Conservation (phyloP, 2,888 invertebrate genomes). For the Caenorhabditis zanzibari region DNA sequence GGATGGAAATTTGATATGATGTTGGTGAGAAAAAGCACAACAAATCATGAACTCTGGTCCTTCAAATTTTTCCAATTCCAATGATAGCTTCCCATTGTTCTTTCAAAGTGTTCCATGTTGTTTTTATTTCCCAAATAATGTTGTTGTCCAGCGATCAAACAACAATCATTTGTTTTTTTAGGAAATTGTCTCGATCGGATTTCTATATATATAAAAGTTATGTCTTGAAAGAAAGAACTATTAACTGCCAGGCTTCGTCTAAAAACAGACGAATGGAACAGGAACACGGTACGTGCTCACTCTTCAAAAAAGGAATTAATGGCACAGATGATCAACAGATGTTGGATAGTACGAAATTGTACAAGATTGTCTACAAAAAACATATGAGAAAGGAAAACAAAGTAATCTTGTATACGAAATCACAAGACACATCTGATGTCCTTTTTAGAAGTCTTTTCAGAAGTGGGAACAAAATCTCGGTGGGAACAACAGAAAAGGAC, state of each 20-base stretch:
- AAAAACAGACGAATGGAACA: background rate
- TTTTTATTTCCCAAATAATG: conserved; percentile 3
- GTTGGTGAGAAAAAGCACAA: background rate
- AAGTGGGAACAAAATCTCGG: background rate
- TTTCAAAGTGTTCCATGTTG: conserved; percentile 8
- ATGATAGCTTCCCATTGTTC: conserved; percentile 23
- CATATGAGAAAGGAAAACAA: background rate
- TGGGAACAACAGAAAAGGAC: background rate
- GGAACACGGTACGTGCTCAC: background rate
- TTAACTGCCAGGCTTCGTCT: background rate
- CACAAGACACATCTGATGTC: conserved; percentile 11
- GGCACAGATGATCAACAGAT: background rate
- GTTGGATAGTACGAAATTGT: background rate
- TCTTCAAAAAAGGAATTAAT: background rate
- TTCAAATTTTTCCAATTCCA: background rate
- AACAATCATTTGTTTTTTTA: conserved; percentile 21
- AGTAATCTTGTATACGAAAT: conserved; percentile 4
- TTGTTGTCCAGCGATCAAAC: conserved; percentile 27
- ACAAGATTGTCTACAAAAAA: background rate
- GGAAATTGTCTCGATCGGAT: background rate
- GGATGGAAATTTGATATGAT: conserved; percentile 33
- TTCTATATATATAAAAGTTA: background rate
- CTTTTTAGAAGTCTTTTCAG: conserved; percentile 7
- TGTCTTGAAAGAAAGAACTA: background rate
- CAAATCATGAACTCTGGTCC: conserved; percentile 11